Percentiles rank a stretch among this genome's conserved stretches.
These are phyloP conservation scores for Herminia tarsipennalis DNA, from an alignment of 2,888 invertebrate species.

Conservation along the genomic window DNA sequence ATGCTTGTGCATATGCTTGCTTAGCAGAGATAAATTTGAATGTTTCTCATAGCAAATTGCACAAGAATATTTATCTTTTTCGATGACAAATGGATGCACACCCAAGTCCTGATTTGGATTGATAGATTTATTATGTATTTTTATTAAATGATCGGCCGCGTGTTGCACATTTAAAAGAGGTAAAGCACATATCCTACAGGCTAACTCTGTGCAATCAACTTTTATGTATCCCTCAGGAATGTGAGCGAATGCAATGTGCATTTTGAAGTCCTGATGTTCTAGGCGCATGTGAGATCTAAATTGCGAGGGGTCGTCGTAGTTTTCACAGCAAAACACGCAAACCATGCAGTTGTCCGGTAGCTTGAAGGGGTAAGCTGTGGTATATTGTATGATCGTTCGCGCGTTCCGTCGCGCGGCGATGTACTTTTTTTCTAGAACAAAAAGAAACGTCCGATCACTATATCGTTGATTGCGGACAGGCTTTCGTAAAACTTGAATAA, in stretches of 20 bases:
- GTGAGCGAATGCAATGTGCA: constrained; percentile 44
- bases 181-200: constrained; percentile 45
- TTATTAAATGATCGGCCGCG: constrained; percentile 42
- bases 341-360: constrained; percentile 42
- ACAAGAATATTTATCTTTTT: constrained; percentile 43
- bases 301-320: constrained; percentile 44
- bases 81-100: constrained; percentile 48
- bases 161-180: constrained; percentile 23
- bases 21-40: constrained; percentile 41
- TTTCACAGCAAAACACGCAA: constrained; percentile 54
- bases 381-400: constrained; percentile 41
- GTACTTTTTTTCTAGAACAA: constrained; percentile 50
- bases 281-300: constrained; percentile 50
- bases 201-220: constrained; percentile 46
- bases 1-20: constrained; percentile 49
- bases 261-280: constrained; percentile 47
- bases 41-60: constrained; percentile 47
- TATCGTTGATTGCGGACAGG: constrained; percentile 17
- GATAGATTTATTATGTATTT: constrained; percentile 37
- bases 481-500: no score
- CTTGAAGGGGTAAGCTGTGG: constrained; percentile 53
- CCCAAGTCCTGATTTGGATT: constrained; percentile 41
- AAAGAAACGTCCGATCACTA: constrained; percentile 46
- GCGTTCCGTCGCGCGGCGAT: constrained; percentile 46
- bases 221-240: constrained; percentile 44